Base-by-base conservation (phyloP, 30 jellyfish, hydroid and myxozoan genomes). In the Aurelia aurita complex sp. Pacific region DNA sequence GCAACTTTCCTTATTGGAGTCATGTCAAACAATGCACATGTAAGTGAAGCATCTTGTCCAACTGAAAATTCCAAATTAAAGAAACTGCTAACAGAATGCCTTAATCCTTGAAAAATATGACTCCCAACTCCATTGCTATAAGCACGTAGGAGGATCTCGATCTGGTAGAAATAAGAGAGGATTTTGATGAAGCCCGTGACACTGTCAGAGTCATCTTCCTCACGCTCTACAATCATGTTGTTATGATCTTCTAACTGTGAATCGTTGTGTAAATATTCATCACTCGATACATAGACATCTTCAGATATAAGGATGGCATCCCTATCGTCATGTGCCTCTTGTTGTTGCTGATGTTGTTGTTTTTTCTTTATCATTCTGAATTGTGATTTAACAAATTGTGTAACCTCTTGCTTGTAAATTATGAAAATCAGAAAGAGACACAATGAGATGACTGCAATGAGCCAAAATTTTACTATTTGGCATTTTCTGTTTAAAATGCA, bases 81-180 rank as follows among this genome's bases (percentile, higher is more conserved):
- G 50, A 75, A 75, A 55, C 85, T 75, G 60, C 85, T 61, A 6
- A 61, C 69, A 61, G 35, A 61, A 23, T 50, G 67, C 59, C 64
- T 42, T 19, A 73, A 53, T n/a, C 50, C 50, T 32, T 23, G 75
- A 23, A 85, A 35, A 3, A 18, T n/a, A 23, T 61, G 33, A 55
- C 46, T 29, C 15, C 29, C 36, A 12, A 29, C 62, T 15, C 18
- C 64, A 29, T 55, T 38, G 42, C 36, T 23, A 16, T 63, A 64
- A 6, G 46, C 67, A 50, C 81, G 71, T 5, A 85, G 64, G 0
- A 85, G 16, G 19, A 40, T 10, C 38, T 73, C 88, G 35, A 81
- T 75, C 66, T 85, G 94, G 18, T 85, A 85, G 51, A 85, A 85
- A 32, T 71, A 85, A 15, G 75, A 85, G 11, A 54, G 53, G 66